Percentiles rank a stretch among this genome's conserved stretches.
Evolutionary conservation across 2,113 vertebrate species (phyloP).

Genomic region (Toxostoma redivivum): DNA sequence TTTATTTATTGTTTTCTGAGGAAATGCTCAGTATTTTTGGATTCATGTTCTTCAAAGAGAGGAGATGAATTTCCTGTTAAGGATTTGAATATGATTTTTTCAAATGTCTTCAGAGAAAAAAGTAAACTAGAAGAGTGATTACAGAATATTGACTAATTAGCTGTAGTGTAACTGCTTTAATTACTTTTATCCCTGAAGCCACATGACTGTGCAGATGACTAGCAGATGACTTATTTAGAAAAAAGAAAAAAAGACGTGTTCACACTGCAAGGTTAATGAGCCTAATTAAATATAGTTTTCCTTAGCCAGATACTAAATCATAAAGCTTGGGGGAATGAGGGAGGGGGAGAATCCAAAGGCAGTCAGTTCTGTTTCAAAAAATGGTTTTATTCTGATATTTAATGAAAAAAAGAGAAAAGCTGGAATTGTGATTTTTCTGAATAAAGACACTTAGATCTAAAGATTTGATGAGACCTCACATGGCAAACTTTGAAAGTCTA

Average conservation of each 20-base stretch:
- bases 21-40: slow-evolving; percentile 38
- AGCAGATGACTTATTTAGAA: slow-evolving; percentile 66
- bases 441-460: not conserved
- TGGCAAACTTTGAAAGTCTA: slow-evolving; percentile 16
- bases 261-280: slow-evolving; percentile 71
- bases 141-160: slow-evolving; percentile 70
- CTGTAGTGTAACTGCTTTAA: slow-evolving; percentile 66
- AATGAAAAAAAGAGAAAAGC: not conserved
- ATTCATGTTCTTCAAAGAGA: not conserved
- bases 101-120: slow-evolving; percentile 58
- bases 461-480: slow-evolving; percentile 7
- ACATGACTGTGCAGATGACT: slow-evolving; percentile 70
- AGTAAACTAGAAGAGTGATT: slow-evolving; percentile 65
- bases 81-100: slow-evolving; percentile 35
- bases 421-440: not conserved
- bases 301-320: slow-evolving; percentile 61
- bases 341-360: not conserved
- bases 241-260: slow-evolving; percentile 43
- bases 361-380: slow-evolving; percentile 30
- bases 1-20: slow-evolving; percentile 53
- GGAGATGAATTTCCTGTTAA: slow-evolving; percentile 44
- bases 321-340: not conserved
- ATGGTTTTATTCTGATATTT: slow-evolving; percentile 26
- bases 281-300: slow-evolving; percentile 67
- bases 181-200: slow-evolving; percentile 67